These are phyloP conservation scores for Lottia gigantea DNA, from an alignment of 2,888 invertebrate species.

Conservation along the genomic window DNA sequence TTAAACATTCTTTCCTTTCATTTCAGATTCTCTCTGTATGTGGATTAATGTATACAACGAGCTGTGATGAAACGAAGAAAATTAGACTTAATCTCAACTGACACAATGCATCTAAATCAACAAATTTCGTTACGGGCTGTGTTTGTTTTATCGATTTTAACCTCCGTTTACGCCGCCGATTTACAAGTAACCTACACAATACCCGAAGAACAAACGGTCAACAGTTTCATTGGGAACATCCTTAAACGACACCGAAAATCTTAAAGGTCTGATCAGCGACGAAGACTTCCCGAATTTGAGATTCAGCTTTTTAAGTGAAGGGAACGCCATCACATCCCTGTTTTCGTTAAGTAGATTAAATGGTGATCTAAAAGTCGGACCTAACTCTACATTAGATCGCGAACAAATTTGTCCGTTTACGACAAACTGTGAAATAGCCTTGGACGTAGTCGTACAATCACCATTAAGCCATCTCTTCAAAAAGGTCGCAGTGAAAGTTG, in stretches of 20 bases:
- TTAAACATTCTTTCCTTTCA: no score
- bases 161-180: background rate
- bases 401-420: conserved; percentile 48
- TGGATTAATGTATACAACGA: no score
- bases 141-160: background rate
- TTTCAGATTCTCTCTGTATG: no score
- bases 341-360: conserved; percentile 47
- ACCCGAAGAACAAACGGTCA: conserved; percentile 26
- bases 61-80: no score
- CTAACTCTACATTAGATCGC: conserved; percentile 40
- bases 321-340: conserved; percentile 35
- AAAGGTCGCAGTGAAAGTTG: conserved; percentile 51
- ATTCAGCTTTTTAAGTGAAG: conserved; percentile 48
- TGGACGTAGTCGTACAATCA: conserved; percentile 51
- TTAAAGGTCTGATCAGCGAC: conserved; percentile 35
- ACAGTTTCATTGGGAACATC: conserved; percentile 45
- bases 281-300: conserved; percentile 39
- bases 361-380: conserved; percentile 42
- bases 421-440: conserved; percentile 39
- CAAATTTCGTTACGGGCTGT: background rate
- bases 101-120: no score
- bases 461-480: conserved; percentile 48
- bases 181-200: conserved; percentile 22
- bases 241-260: conserved; percentile 42
- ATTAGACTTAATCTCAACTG: no score